Evolutionary conservation across 2,888 invertebrate genomes (phyloP), one percentile per base, ranked within the genome.

Genomic region (Yponomeuta plumbellus): DNA sequence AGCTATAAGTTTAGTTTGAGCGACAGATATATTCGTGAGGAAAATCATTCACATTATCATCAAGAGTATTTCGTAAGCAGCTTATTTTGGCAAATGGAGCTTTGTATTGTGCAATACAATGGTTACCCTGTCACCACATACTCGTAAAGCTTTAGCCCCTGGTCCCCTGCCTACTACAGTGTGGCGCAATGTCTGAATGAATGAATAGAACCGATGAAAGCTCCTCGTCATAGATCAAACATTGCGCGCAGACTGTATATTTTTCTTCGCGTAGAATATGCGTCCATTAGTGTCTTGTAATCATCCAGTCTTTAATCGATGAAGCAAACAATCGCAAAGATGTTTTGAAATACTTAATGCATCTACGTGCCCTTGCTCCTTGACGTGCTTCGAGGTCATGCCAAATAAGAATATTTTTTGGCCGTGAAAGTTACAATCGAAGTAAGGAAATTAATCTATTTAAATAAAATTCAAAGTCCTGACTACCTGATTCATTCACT

Each of bases 141-240:
- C 21, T 20, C 64, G 20, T 40, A 64, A 80, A 78, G 13, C 8
- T n/a, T 73, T 71, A 71, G 70, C 67, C 69, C 67, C 68, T 70
- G 68, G 67, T 71, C 70, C 71, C 61, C 70, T 70, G 63, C 64
- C 64, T 40, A 66, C 59, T 69, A 64, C 64, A 67, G 66, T 66
- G 66, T 69, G 58, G 67, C 68, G 65, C 71, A 71, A 70, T 72
- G 73, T 72, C 64, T 66, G 70, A 71, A 67, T 69, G 70, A 69
- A 71, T 72, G 73, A 71, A 74, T 74, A 71, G 70, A 72, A 62
- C 67, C 68, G 70, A 58, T 69, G 69, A 70, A 67, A 70, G 66
- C 66, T 63, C 11, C 66, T 62, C 58, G 58, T 57, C 68, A 71
- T 62, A 71, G 69, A 70, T 56, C 66, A 73, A 66, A 65, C 59